These are phyloP conservation scores for Teleogryllus occipitalis DNA, from an alignment of 1,140 invertebrate genomes.

Conservation along the genomic window DNA sequence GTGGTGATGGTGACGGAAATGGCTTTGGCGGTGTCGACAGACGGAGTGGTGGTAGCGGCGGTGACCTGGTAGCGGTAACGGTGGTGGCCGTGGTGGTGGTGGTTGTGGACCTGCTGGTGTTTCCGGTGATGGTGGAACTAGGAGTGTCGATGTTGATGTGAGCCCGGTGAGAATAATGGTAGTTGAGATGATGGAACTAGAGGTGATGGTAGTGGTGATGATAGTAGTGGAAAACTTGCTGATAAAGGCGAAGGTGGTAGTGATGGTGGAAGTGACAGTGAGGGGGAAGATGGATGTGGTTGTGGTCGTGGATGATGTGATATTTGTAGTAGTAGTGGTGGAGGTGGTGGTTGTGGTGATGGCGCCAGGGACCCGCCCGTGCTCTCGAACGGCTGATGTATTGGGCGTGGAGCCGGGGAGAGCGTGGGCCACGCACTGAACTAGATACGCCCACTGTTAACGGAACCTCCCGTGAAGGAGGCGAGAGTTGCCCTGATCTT, in stretches of 20 bases:
- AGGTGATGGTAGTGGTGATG: not conserved
- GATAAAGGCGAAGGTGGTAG: not conserved
- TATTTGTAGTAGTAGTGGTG: not conserved
- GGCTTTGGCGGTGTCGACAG: not conserved
- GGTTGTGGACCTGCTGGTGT: not conserved
- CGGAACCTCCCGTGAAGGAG: too few species aligned
- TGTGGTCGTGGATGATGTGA: not conserved
- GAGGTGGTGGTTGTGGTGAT: not conserved
- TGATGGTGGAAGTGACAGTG: not conserved
- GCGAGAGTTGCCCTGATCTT: too few species aligned
- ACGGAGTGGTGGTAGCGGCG: not conserved
- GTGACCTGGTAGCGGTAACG: not conserved
- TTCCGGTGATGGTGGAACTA: too few species aligned
- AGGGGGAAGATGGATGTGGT: not conserved
- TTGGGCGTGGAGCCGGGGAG: too few species aligned
- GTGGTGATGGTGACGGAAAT: not conserved
- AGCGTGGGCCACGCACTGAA: too few species aligned
- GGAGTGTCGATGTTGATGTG: too few species aligned
- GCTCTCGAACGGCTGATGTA: too few species aligned
- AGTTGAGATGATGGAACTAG: not conserved
- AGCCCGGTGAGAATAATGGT: too few species aligned
- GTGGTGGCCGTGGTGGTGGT: not conserved
- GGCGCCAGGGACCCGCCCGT: too few species aligned
- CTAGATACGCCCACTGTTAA: too few species aligned
- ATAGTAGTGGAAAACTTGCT: not conserved